Evolutionary conservation across 2,888 invertebrate genomes (phyloP), one percentile per base, ranked within the genome.

Genomic region (Plebejus anna): DNA sequence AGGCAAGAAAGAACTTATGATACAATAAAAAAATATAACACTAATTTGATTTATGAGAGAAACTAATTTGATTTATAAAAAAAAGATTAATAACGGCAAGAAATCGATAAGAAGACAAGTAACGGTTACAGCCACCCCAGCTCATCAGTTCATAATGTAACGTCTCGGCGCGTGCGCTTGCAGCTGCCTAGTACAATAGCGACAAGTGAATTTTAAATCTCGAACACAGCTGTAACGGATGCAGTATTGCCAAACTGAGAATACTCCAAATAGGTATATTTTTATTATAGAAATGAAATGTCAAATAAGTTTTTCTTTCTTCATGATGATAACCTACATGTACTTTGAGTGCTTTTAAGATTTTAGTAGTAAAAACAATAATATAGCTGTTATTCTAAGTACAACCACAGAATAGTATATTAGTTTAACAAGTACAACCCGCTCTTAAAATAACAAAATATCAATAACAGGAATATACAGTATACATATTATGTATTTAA

Each of bases 181-280:
- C 80, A 80, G 76, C 80, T 80, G 80, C 78, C 70, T 32, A 11
- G 32, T 72, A 32, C 32, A 28, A 55, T 72, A 47, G 80, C 81
- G 78, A 82, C 83, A 84, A 83, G 83, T 83, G 83, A 80, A 81
- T 78, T 81, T 82, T 75, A 79, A 82, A 81, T 81, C 80, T 80
- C 77, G 78, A 80, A 80, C 76, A 82, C 86, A 86, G 84, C 84
- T 85, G 85, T 77, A 78, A 79, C 55, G 55, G 55, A 73, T 73
- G 73, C 55, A 73, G 32, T 47, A 47, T 22, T 73, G 55, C 73
- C 73, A 73, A 73, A 22, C 22, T 51, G 32, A 73, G 28, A 55
- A 71, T 71, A 22, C 32, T 1, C 22, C 13, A 66, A 66, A 32
- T 32, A 66, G 32, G 66, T 36, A 16, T 4, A 59, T 1, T 59